Base-by-base conservation (phyloP, 92 coral and sea anemone genomes). In the Desmophyllum pertusum region DNA sequence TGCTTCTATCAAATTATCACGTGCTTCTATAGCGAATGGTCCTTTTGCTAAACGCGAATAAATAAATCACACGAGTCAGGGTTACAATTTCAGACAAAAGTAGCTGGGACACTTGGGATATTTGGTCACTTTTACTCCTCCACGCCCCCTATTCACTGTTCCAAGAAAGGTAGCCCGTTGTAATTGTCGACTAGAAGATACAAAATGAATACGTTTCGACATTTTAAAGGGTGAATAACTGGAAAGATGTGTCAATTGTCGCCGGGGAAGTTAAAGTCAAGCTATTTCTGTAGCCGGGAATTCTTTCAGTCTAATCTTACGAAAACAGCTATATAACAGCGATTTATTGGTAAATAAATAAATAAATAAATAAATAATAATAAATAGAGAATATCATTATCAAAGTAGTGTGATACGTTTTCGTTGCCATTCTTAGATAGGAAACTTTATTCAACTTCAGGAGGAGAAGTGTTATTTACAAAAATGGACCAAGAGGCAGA, bases 401-500 rank as follows among this genome's bases (percentile, higher is more conserved):
- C 13, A 18, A 29, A 14, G 21, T 30, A 35, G 73, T 48, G 27
- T 17, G 25, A 55, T 37, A 23, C 25, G 4, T 35, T 66, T n/a
- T 72, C 7, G 17, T 73, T 61, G 3, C 15, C 2, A 14, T 46
- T 39, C 52, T 64, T 40, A 91, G 96, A 93, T 85, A 73, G 62
- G 78, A 67, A 82, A 72, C 84, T 93, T 4, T 86, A 87, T 51
- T 85, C 95, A 6, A 84, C 92, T 29, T 85, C 89, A 25, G 99
- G 99, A 67, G 99, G 93, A 11, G 96, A 97, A 77, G 99, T 97
- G 2, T 77, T 97, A 37, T 97, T 97, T 70, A 94, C 98, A 33
- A 94, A 94, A 45, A 88, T 94, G 98, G 93, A 93, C 52, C 95
- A 94, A 85, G 95, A 94, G 70, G 90, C 92, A 15, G 98, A 94